These are phyloP conservation scores for Colius striatus DNA, from an alignment of 2,113 vertebrate species.

Conservation along the genomic window DNA sequence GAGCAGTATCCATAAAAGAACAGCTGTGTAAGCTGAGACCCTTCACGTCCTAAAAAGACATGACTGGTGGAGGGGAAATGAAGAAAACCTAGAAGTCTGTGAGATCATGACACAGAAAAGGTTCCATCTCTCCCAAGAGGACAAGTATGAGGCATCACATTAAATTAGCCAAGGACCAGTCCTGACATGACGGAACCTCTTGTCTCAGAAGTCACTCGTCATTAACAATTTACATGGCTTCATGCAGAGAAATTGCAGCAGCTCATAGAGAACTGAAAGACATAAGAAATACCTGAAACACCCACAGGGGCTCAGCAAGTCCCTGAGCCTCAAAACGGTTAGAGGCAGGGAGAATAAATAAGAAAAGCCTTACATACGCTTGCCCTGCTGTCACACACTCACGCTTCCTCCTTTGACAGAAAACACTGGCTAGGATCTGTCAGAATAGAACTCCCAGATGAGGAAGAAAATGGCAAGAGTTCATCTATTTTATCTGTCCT, in stretches of 20 bases:
- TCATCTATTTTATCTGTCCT: neutral
- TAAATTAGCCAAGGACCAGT: neutral
- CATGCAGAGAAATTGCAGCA: neutral
- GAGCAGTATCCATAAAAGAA: neutral
- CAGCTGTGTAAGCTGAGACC: neutral
- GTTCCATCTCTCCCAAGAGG: neutral
- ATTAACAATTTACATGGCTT: neutral
- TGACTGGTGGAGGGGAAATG: neutral
- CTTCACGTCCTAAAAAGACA: neutral
- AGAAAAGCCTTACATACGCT: neutral
- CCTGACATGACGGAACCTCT: neutral
- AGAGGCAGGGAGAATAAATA: neutral
- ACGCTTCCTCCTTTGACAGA: neutral
- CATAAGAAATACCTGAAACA: neutral
- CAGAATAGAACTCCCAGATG: neutral
- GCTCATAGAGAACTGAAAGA: neutral
- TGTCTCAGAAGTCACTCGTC: neutral
- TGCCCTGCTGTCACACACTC: neutral
- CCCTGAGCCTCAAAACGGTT: neutral
- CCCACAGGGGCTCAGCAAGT: neutral
- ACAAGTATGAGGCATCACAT: rapidly evolving
- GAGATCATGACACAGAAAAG: neutral
- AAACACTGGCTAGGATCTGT: neutral
- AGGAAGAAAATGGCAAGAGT: neutral
- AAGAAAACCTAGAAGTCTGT: neutral